These are phyloP conservation scores for Porphyrio hochstetteri DNA, from an alignment of 2,113 vertebrate species.

Conservation along the genomic window DNA sequence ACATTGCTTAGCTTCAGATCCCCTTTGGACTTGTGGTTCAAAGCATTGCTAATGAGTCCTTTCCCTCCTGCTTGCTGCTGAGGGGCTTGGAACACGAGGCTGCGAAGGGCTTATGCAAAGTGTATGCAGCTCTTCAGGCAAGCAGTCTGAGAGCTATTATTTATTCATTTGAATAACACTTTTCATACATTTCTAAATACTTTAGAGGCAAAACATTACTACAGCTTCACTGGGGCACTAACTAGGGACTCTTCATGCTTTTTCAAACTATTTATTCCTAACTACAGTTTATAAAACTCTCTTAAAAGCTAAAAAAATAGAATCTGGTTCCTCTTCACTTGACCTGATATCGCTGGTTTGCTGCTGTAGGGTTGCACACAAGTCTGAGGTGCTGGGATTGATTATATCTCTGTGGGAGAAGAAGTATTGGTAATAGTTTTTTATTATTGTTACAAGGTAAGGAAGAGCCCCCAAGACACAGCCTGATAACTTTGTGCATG, in stretches of 20 bases:
- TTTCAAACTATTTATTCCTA: background rate
- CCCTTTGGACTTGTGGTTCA: background rate
- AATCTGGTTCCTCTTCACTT: background rate
- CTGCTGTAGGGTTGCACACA: background rate
- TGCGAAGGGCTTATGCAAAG: background rate
- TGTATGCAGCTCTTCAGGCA: background rate
- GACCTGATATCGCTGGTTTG: background rate
- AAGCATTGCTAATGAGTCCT: background rate
- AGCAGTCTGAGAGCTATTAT: background rate
- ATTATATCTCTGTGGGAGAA: background rate
- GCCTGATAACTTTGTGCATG: background rate
- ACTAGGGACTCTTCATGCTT: background rate
- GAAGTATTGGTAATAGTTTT: background rate
- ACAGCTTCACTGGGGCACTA: background rate
- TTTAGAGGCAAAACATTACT: background rate
- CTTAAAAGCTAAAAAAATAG: background rate
- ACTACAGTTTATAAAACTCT: background rate
- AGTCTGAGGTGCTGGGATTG: background rate
- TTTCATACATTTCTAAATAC: background rate
- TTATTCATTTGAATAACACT: conserved; percentile 37
- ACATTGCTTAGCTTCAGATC: background rate
- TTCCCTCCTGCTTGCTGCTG: background rate
- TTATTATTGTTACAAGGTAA: background rate
- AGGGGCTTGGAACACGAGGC: background rate
- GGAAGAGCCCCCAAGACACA: background rate